These are phyloP conservation scores for Pimephales promelas DNA, from an alignment of 2,113 vertebrate genomes.

Conservation along the genomic window DNA sequence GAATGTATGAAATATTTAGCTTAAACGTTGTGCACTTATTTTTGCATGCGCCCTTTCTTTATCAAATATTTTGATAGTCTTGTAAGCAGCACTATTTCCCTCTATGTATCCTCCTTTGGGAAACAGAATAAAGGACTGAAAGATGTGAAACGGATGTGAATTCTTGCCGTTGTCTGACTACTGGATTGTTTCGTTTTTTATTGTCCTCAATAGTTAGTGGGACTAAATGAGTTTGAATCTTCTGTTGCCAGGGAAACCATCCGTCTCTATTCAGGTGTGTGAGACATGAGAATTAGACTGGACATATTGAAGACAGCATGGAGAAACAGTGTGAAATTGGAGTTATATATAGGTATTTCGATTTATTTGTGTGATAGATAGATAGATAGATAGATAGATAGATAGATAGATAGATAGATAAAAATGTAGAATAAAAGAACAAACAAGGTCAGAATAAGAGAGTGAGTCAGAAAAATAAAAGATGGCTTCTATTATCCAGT, in stretches of 20 bases:
- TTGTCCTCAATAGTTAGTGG: not conserved
- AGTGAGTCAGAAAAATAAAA: not conserved
- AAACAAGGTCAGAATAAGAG: not conserved
- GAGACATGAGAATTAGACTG: not conserved
- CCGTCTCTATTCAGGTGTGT: not conserved
- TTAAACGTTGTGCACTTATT: conserved; percentile 43
- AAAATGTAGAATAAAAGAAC: not conserved
- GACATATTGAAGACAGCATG: not conserved
- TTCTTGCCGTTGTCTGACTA: not conserved
- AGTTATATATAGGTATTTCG: not conserved
- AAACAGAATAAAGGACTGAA: conserved; percentile 44
- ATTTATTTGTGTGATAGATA: too few species aligned
- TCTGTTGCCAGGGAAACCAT: conserved; percentile 7
- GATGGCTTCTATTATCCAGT: conserved; percentile 5
- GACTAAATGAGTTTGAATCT: not conserved
- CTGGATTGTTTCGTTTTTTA: not conserved
- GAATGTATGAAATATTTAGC: not conserved
- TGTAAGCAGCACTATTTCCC: conserved; percentile 30
- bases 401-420: not conserved
- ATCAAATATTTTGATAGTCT: conserved; percentile 26
- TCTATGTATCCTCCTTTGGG: conserved; percentile 17
- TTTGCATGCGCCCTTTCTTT: conserved; percentile 37
- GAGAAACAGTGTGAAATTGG: not conserved
- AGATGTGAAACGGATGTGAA: conserved; percentile 4
- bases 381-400: not conserved